These are phyloP conservation scores for Chrysolina oricalcia DNA, from an alignment of 2,888 invertebrate genomes.

Conservation along the genomic window DNA sequence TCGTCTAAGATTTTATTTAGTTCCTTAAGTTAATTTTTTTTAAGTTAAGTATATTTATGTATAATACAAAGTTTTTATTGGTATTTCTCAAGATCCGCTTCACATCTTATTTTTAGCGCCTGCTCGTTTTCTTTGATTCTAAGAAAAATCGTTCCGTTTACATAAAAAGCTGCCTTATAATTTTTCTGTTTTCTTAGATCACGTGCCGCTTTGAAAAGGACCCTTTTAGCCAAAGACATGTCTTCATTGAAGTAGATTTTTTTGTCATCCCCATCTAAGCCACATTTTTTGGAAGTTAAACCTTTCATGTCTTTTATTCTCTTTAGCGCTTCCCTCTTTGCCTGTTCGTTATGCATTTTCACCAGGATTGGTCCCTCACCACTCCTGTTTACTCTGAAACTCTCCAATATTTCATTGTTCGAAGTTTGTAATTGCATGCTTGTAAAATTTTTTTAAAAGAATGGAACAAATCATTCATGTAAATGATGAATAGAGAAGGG, in stretches of 20 bases:
- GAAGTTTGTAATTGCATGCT: conserved; percentile 26
- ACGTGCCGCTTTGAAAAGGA: conserved; percentile 1
- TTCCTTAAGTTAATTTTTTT: conserved; percentile 2
- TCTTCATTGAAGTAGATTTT: conserved; percentile 28
- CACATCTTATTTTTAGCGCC: background rate
- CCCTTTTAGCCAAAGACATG: conserved; percentile 15
- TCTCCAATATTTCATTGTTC: conserved; percentile 25
- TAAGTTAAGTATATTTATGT: too few species aligned
- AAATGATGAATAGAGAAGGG: too few species aligned
- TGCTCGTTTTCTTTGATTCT: background rate
- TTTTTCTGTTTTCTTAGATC: too few species aligned
- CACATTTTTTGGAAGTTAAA: too few species aligned
- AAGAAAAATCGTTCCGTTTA: too few species aligned
- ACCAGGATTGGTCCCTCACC: conserved; percentile 22
- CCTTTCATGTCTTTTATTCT: conserved; percentile 28
- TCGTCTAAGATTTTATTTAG: conserved; percentile 26
- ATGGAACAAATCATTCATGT: too few species aligned
- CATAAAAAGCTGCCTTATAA: too few species aligned
- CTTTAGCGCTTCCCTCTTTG: conserved; percentile 13
- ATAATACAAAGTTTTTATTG: too few species aligned
- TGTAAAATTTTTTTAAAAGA: conserved; percentile 12
- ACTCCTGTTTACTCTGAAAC: conserved; percentile 11
- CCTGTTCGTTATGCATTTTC: conserved; percentile 23
- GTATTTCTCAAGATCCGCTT: too few species aligned
- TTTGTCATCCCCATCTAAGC: too few species aligned